A percentile compares a stretch with the other conserved stretches of the same genome.
These are phyloP conservation scores for Ptychodera flava DNA, from an alignment of 35 echinoderm and acorn worm species.

Conservation along the genomic window DNA sequence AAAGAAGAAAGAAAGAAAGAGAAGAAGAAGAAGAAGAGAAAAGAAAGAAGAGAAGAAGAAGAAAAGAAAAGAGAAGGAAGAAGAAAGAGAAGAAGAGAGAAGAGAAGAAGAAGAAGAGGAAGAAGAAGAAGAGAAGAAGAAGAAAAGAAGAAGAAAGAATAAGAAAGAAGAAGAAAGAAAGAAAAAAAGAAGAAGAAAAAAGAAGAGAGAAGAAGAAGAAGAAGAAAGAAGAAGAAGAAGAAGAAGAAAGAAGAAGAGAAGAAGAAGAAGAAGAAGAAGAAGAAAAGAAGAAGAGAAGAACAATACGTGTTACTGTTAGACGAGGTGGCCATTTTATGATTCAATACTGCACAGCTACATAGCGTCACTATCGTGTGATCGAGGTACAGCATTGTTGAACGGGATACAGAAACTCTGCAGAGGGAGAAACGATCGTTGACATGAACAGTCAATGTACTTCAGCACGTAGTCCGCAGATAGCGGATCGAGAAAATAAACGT, in stretches of 20 bases:
- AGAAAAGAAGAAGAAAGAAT: neutral
- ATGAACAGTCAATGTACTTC: too few species aligned
- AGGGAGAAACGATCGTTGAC: too few species aligned
- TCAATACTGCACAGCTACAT: too few species aligned
- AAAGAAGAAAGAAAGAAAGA: neutral
- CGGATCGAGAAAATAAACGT: too few species aligned
- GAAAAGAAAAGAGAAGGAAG: neutral
- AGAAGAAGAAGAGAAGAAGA: neutral
- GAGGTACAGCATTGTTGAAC: too few species aligned
- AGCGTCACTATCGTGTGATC: too few species aligned
- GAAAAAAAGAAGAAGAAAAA: neutral
- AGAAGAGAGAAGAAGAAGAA: neutral
- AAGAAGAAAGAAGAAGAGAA: constrained; percentile 2
- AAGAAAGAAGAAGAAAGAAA: constrained; percentile 3
- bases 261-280: neutral
- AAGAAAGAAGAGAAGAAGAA: neutral
- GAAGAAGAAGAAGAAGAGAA: constrained; percentile 3
- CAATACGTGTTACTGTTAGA: neutral
- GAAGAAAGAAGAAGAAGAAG: constrained; percentile 5
- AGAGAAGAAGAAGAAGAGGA: neutral
- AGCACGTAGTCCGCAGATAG: too few species aligned
- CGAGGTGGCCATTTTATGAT: too few species aligned
- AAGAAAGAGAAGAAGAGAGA: neutral
- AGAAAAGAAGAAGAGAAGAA: neutral
- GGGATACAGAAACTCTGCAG: too few species aligned